Conservation (phyloP, 2,113 vertebrate genomes). For the Columbina picui region DNA sequence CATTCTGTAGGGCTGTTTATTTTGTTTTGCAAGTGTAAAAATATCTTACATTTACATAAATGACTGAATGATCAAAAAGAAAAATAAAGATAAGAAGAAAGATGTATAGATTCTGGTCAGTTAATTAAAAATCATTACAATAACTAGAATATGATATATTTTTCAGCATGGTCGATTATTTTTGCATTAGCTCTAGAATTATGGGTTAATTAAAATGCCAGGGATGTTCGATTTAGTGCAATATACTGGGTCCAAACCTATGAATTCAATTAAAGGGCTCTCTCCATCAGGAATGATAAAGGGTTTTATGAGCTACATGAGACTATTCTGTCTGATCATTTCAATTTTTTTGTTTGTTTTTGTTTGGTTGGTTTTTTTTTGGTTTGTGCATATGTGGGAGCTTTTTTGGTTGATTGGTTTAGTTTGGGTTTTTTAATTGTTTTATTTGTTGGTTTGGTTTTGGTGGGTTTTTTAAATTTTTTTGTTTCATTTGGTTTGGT, state of each 20-base stretch:
- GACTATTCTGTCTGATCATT: background rate
- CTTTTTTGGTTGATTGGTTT: too few relatives aligned
- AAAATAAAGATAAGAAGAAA: background rate
- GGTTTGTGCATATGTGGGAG: too few relatives aligned
- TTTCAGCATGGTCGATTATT: background rate
- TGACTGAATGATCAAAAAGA: background rate
- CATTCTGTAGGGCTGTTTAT: background rate
- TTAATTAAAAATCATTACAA: background rate
- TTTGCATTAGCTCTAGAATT: background rate
- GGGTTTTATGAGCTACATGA: background rate
- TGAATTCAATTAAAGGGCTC: background rate
- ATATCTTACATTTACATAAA: background rate
- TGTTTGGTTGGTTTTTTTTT: background rate
- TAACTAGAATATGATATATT: background rate
- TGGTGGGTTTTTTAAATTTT: background rate
- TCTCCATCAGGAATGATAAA: background rate
- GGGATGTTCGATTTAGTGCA: background rate
- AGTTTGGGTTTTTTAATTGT: background rate
- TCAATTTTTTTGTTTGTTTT: background rate
- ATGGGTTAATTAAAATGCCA: background rate
- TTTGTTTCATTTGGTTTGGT: too few relatives aligned
- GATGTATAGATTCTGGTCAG: background rate
- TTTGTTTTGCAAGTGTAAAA: background rate
- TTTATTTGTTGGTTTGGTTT: background rate
- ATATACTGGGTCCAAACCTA: background rate